Evolutionary conservation across 2,888 invertebrate genomes (phyloP).

Genomic region (Troglohyphantes excavatus): DNA sequence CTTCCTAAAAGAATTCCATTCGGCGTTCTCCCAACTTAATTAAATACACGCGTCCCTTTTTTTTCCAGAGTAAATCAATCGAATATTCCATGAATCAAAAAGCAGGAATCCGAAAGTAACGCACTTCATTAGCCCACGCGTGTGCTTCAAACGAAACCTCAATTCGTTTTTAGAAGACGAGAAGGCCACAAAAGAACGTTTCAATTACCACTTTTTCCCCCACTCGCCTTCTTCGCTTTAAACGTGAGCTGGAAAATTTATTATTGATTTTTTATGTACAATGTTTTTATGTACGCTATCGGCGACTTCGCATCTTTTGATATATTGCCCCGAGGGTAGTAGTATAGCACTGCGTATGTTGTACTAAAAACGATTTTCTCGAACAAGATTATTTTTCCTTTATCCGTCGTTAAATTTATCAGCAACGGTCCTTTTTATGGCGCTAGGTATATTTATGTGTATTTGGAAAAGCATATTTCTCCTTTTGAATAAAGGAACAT

Average conservation of each 20-base stretch:
- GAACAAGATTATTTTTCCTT: conserved; percentile 14
- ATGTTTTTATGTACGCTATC: not conserved
- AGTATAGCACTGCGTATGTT: not conserved
- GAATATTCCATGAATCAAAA: not conserved
- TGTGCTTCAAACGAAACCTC: not conserved
- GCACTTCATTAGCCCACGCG: not conserved
- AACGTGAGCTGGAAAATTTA: conserved; percentile 21
- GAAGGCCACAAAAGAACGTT: conserved; percentile 19
- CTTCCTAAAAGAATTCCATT: conserved; percentile 12
- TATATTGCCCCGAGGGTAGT: not conserved
- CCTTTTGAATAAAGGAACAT: not conserved
- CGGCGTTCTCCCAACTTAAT: conserved; percentile 21
- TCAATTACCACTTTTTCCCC: conserved; percentile 1
- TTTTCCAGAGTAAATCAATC: not conserved
- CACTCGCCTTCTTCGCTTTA: not conserved
- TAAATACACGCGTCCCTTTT: conserved; percentile 23
- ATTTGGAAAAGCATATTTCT: not conserved
- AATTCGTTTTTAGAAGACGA: not conserved
- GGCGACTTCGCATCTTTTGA: conserved; percentile 9
- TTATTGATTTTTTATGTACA: not conserved
- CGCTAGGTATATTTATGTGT: not conserved
- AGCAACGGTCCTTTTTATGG: not conserved
- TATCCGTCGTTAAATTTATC: conserved; percentile 1
- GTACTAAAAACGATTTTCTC: conserved; percentile 14
- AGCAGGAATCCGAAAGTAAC: not conserved